These are phyloP conservation scores for Cydia amplana DNA, from an alignment of 1,140 invertebrate genomes.

Conservation along the genomic window DNA sequence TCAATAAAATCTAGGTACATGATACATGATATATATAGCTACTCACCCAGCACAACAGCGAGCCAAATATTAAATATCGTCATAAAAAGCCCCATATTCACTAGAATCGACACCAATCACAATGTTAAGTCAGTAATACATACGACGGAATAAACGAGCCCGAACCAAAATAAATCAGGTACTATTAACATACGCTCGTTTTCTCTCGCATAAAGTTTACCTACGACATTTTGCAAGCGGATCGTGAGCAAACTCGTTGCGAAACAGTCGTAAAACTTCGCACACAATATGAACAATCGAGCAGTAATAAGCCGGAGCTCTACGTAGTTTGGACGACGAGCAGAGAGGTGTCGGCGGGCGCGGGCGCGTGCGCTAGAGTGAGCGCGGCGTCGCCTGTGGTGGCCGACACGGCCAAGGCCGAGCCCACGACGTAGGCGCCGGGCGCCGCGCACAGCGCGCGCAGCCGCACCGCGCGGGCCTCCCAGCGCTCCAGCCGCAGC, in stretches of 20 bases:
- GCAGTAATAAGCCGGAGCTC: conserved; percentile 28
- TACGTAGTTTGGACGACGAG: conserved; percentile 59
- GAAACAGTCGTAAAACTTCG: conserved; percentile 18
- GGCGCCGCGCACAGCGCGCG: conserved; percentile 67
- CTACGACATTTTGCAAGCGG: conserved; percentile 13
- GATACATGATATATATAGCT: neutral
- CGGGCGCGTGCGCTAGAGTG: conserved; percentile 51
- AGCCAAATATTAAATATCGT: conserved; percentile 25
- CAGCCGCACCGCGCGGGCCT: conserved; percentile 60
- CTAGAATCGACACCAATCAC: conserved; percentile 8
- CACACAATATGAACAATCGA: conserved; percentile 3
- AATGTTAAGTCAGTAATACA: conserved; percentile 12
- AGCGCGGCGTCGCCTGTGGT: conserved; percentile 40
- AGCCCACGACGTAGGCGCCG: conserved; percentile 70
- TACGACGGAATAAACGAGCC: conserved; percentile 5
- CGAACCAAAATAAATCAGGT: neutral
- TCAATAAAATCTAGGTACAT: neutral
- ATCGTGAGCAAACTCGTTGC: conserved; percentile 8
- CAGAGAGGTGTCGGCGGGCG: conserved; percentile 64
- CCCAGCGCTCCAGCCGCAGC: conserved; percentile 57
- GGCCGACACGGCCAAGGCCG: conserved; percentile 57
- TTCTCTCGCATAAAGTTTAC: conserved; percentile 4
- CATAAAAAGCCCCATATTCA: conserved; percentile 18
- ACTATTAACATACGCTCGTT: neutral
- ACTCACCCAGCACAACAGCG: conserved; percentile 5